Evolutionary conservation across 2,113 vertebrate genomes (phyloP).

Genomic region (Rhizomys pruinosus): DNA sequence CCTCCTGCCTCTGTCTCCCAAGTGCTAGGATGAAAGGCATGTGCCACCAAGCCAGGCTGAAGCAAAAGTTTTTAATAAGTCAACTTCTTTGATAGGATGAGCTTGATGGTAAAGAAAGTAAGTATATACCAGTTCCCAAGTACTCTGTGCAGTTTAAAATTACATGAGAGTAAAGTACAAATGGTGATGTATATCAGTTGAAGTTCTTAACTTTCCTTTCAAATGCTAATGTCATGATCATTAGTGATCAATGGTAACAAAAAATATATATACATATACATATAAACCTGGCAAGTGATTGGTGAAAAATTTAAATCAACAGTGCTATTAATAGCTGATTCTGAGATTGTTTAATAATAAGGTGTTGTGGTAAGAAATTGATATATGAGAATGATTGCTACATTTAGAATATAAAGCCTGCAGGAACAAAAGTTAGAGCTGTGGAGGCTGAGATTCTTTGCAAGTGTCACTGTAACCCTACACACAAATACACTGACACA

Average conservation of each 20-base stretch:
- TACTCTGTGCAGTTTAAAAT: background rate
- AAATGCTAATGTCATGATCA: background rate
- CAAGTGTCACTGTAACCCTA: background rate
- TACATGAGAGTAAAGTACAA: background rate
- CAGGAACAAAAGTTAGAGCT: slow-evolving; percentile 12
- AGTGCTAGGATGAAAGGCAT: too few species aligned
- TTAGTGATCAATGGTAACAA: too few species aligned
- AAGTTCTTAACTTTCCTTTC: background rate
- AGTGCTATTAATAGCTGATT: background rate
- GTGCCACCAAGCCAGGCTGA: too few species aligned
- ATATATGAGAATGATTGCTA: background rate
- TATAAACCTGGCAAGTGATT: background rate
- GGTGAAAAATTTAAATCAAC: background rate
- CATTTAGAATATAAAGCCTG: background rate
- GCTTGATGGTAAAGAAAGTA: slow-evolving; percentile 6
- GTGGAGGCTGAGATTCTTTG: background rate
- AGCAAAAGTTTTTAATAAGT: too few species aligned
- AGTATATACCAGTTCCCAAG: background rate
- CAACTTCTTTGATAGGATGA: background rate
- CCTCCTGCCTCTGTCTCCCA: too few species aligned
- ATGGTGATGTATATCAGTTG: background rate
- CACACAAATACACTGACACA: background rate
- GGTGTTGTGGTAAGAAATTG: background rate
- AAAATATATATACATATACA: background rate
- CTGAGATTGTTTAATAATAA: background rate